Percentiles rank a stretch among this genome's conserved stretches.
phyloP scores from a whole-genome alignment of 1,140 invertebrate genomes.

The Philotrypesis tridentata region DNA sequence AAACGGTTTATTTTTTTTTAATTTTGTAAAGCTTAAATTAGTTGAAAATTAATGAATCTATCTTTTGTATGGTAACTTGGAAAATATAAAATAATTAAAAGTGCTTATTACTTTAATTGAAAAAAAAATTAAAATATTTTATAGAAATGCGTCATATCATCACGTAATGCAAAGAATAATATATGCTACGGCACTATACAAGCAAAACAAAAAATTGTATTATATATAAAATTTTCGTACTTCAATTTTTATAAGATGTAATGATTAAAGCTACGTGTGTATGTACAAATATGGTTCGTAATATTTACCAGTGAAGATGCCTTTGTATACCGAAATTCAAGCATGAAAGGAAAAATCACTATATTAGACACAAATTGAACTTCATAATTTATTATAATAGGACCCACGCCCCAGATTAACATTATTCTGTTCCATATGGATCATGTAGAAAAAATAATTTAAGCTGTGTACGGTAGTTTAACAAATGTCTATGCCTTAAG shows the following conservation, averaged over 20 bases:
- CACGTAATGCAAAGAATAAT: neutral
- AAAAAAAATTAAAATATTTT: neutral
- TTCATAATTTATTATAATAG: neutral
- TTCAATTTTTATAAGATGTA: slow-evolving; percentile 10
- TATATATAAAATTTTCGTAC: slow-evolving; percentile 4
- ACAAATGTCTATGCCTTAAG: slow-evolving; percentile 51
- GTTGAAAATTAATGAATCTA: neutral
- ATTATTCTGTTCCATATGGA: neutral
- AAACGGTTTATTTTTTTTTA: neutral
- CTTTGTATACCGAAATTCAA: neutral
- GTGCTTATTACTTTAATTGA: too few species aligned
- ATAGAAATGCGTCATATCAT: neutral
- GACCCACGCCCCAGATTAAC: neutral
- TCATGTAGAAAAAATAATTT: slow-evolving; percentile 19
- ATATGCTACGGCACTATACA: neutral
- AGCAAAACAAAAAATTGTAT: neutral
- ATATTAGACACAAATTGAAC: neutral
- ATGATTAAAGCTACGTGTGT: slow-evolving; percentile 6
- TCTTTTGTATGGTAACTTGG: neutral
- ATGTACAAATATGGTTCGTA: neutral
- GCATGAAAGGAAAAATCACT: neutral
- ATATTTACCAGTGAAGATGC: neutral
- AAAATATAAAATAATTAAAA: neutral
- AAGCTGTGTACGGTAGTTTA: neutral
- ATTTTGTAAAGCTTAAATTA: neutral